These are phyloP conservation scores for Ammospiza nelsoni DNA, from an alignment of 2,113 vertebrate species.

Conservation along the genomic window DNA sequence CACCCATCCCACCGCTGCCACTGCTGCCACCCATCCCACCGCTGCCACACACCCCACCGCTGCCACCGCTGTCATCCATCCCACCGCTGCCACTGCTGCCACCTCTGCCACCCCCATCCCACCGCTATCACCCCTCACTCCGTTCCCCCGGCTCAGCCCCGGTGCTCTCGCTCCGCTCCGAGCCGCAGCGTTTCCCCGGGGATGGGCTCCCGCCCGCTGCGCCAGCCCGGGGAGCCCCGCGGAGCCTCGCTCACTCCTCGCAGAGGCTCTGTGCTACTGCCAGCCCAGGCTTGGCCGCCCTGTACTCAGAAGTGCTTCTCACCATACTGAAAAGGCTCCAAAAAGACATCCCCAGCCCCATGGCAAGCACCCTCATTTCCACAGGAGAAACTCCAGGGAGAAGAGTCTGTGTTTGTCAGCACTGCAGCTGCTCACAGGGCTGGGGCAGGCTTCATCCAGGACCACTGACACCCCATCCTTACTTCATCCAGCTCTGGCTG, in stretches of 20 bases:
- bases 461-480: neutral
- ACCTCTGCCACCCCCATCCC: too few species aligned
- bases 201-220: accelerated
- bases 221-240: neutral
- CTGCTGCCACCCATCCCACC: too few species aligned
- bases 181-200: accelerated
- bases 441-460: neutral
- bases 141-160: accelerated
- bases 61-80: too few species aligned
- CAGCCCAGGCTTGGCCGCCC: neutral
- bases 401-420: neutral
- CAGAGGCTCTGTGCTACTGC: neutral
- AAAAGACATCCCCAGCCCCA: neutral
- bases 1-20: too few species aligned
- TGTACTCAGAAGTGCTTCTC: neutral
- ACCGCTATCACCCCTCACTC: accelerated
- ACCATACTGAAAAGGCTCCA: neutral
- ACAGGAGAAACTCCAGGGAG: neutral
- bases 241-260: neutral
- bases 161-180: accelerated
- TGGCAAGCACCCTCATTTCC: accelerated
- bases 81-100: too few species aligned
- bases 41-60: too few species aligned
- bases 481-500: neutral
- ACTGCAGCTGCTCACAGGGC: neutral